phyloP scores from a whole-genome alignment of 2,888 invertebrate species.

The Lasiommata megera region DNA sequence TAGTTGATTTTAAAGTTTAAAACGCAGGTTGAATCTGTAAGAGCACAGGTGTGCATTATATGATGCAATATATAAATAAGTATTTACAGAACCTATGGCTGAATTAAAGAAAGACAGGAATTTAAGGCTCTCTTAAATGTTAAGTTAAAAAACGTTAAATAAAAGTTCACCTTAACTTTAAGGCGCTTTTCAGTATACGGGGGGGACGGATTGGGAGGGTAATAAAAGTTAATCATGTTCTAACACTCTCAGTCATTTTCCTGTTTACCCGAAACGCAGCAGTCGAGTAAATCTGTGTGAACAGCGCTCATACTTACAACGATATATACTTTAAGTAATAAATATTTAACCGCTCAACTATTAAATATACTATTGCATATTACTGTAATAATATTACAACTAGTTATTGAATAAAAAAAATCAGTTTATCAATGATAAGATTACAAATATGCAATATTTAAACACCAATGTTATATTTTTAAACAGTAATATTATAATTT shows the following conservation, averaged over 20 bases:
- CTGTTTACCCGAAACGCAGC: neutral
- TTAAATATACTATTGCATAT: constrained; percentile 64
- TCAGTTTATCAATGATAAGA: neutral
- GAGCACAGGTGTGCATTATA: no score
- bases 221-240: neutral
- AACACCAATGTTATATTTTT: constrained; percentile 8
- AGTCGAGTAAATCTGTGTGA: constrained; percentile 8
- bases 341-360: constrained; percentile 70
- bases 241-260: neutral
- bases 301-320: constrained; percentile 53
- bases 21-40: no score
- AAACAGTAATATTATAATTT: constrained; percentile 26
- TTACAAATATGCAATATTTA: constrained; percentile 9
- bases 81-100: no score
- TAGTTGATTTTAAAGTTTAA: no score
- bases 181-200: no score
- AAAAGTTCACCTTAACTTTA: no score
- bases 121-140: no score
- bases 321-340: constrained; percentile 71
- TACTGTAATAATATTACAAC: constrained; percentile 57
- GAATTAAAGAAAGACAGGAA: no score
- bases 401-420: no score
- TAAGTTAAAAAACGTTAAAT: no score
- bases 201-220: no score
- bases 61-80: no score